These are phyloP conservation scores for Simalia tracyae DNA, from an alignment of 2,797 vertebrate genomes.

Conservation along the genomic window DNA sequence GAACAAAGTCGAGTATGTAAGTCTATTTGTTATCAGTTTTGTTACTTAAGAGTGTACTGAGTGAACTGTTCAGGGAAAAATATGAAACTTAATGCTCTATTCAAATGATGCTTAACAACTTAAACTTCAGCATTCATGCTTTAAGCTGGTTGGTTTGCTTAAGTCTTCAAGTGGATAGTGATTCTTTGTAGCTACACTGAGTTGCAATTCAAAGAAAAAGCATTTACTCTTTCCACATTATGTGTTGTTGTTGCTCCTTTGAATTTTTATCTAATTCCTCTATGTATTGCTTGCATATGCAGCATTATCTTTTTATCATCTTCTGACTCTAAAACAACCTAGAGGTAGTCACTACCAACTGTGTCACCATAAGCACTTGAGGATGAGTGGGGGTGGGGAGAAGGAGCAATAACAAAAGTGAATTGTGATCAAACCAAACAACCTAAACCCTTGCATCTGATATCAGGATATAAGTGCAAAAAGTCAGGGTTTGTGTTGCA, in stretches of 20 bases:
- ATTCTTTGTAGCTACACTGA: slow-evolving; percentile 62
- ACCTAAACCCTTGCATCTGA: background rate
- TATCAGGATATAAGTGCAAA: background rate
- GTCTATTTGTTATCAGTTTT: background rate
- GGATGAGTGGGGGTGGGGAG: background rate
- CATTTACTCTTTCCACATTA: slow-evolving; percentile 49
- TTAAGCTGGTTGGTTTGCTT: slow-evolving; percentile 54
- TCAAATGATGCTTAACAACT: background rate
- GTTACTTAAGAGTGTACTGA: slow-evolving; percentile 8
- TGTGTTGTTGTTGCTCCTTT: slow-evolving; percentile 43
- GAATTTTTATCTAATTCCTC: slow-evolving; percentile 61
- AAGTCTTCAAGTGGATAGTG: slow-evolving; percentile 59
- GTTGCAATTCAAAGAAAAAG: slow-evolving; percentile 58
- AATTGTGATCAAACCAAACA: background rate
- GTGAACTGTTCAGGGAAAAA: background rate
- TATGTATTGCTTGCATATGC: slow-evolving; percentile 34
- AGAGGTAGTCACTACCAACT: slow-evolving; percentile 72
- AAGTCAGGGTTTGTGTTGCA: background rate
- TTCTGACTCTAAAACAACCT: slow-evolving; percentile 55
- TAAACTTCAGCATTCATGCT: slow-evolving; percentile 39
- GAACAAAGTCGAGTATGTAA: background rate
- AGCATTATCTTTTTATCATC: slow-evolving; percentile 59
- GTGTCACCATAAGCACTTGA: slow-evolving; percentile 65
- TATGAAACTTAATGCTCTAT: background rate
- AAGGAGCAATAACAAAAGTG: background rate